Evolutionary conservation across 2,113 vertebrate species (phyloP), one percentile per base, ranked within the genome.

Genomic region (Tragelaphus buxtoni): DNA sequence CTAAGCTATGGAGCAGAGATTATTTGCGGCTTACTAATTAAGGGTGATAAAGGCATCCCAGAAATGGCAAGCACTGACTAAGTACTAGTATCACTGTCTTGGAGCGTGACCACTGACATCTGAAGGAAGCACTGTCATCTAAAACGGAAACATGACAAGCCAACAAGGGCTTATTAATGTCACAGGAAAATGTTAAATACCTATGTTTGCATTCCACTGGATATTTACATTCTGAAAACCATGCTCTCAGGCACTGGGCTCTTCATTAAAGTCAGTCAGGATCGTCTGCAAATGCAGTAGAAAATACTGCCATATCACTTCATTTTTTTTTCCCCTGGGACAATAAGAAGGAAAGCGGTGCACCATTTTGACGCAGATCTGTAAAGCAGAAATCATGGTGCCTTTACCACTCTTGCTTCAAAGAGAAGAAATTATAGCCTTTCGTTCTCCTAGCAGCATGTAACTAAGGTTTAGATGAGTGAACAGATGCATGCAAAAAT

Each of bases 401-500:
- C 93, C 94, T 97, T 96, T 98, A 98, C 97, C 94, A 96, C 95
- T 98, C 95, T 80, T 96, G 96, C 98, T 98, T 98, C 97, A 97
- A 93, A 97, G 97, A 97, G 97, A 97, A 98, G 98, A 98, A 98
- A 98, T 98, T 98, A 98, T 91, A 98, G 97, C 95, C 98, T 98
- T 98, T 98, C 98, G 98, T 97, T 98, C 97, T 98, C 96, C 92
- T 98, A 98, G 96, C 98, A 98, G 98, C 98, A 98, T 98, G 98
- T 98, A 98, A 98, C 98, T 98, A 98, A 98, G 98, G 97, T 98
- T 98, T 98, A 98, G 98, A 98, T 94, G 97, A 98, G 97, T 96
- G 98, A 99, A 98, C 98, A 98, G 98, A 98, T 98, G 98, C 98
- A 95, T 97, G 98, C 96, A 98, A 98, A 98, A 98, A 98, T 98